Evolutionary conservation across 2,797 vertebrate species (phyloP).

Genomic region (Valencia hispanica): DNA sequence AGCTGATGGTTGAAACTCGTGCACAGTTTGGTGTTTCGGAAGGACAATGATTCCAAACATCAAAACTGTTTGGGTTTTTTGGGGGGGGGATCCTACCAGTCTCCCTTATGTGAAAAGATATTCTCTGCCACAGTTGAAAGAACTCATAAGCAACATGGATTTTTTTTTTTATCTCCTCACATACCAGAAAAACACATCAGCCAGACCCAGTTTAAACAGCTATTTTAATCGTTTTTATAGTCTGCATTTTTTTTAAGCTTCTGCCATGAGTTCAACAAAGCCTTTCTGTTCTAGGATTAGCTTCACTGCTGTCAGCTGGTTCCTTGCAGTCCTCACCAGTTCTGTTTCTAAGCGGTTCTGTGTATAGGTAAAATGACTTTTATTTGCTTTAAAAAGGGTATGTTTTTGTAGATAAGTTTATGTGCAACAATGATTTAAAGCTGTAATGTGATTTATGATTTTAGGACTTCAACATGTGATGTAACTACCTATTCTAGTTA

Average conservation of each 20-base stretch:
- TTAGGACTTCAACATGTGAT: conserved; percentile 36
- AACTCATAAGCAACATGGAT: not conserved
- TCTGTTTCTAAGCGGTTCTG: conserved; percentile 27
- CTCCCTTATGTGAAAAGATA: too few relatives aligned
- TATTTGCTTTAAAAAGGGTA: conserved; percentile 43
- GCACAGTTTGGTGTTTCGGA: not conserved
- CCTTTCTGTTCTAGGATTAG: not conserved
- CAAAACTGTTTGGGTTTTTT: not conserved
- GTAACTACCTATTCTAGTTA: conserved; percentile 53
- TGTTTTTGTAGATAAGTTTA: conserved; percentile 27
- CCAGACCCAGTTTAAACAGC: not conserved
- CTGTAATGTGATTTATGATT: conserved; percentile 38
- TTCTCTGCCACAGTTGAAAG: not conserved
- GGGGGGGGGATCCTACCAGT: too few relatives aligned
- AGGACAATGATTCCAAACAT: not conserved
- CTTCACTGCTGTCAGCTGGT: not conserved
- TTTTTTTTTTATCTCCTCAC: not conserved
- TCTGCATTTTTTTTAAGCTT: not conserved
- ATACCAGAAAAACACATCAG: too few relatives aligned
- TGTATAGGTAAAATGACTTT: conserved; percentile 57
- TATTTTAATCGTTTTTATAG: not conserved
- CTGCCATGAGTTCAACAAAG: not conserved
- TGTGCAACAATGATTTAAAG: conserved; percentile 32
- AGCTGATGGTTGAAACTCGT: not conserved
- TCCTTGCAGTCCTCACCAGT: not conserved